Evolutionary conservation across 1,140 invertebrate species (phyloP), one percentile per base, ranked within the genome.

Genomic region (Drosophila ohnishii): DNA sequence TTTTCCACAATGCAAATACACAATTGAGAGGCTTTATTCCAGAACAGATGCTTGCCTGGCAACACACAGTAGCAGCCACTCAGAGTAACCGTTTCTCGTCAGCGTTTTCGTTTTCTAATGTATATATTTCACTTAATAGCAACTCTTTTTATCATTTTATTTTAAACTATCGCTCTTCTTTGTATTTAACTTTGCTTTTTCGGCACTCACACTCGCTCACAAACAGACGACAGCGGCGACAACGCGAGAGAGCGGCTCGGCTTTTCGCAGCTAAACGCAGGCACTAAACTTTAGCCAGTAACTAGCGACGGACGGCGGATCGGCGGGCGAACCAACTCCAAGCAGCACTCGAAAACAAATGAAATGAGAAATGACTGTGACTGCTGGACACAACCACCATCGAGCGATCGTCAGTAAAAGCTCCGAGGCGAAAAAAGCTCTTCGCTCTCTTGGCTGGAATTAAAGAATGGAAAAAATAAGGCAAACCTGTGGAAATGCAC

Each of bases 341-440:
- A 72, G 76, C 71, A 79, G 75, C 82, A 67, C 82, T 86, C 83
- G 75, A 83, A 79, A 79, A 76, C 82, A 73, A 84, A 67, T 84
- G 80, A 85, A 48, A 60, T 58, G 45, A 60, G 80, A 85, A 48
- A 60, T 58, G 45, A 60, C 39, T 64, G 45, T 72, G 50, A 62
- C 69, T 28, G 48, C 35, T 39, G 72, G 55, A 19, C 58, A 28
- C 22, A n/a, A 28, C 45, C 34, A 57, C 39, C 37, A 34, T 28
- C 58, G 35, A 25, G 13, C 8, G 75, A 78, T 75, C 80, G 53
- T 34, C 61, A 63, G 51, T 25, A 22, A 42, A 51, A 47, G 22
- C 14, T 28, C 22, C 3, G n/a, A 25, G 28, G 16, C 28, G 22
- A 9, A 55, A 53, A 37, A 53, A 37, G 51, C 40, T 53, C 16